phyloP scores from a whole-genome alignment of 1,140 invertebrate genomes.

The Oscheius sp. region DNA sequence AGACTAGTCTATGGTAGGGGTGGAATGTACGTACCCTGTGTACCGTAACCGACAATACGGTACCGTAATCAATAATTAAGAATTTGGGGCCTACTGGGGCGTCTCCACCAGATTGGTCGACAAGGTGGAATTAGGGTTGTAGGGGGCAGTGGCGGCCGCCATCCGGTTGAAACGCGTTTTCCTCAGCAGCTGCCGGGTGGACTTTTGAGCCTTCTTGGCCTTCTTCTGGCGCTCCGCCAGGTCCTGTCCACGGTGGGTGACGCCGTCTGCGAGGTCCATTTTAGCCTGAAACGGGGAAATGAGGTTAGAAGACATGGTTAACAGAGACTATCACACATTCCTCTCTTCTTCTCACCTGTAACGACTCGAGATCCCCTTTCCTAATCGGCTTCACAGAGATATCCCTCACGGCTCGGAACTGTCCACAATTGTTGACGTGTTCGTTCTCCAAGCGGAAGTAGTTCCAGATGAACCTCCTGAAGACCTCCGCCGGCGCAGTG shows the following conservation, averaged over 20 bases:
- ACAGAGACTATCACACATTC: not conserved
- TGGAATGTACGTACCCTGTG: too few relatives aligned
- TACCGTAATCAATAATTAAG: conserved; percentile 34
- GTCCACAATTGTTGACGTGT: conserved; percentile 98
- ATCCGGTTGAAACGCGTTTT: conserved; percentile 54
- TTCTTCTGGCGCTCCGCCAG: conserved; percentile 59
- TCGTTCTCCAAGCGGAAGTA: conserved; percentile 99
- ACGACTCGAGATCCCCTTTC: conserved; percentile 52
- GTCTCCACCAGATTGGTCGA: conserved; percentile 48
- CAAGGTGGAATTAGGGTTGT: conserved; percentile 37
- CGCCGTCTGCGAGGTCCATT: conserved; percentile 58
- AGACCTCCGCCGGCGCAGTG: conserved; percentile 86
- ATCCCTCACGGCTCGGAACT: conserved; percentile 95
- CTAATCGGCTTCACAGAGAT: conserved; percentile 90
- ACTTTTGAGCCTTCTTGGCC: conserved; percentile 54
- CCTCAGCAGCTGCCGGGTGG: conserved; percentile 54
- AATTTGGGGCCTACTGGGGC: conserved; percentile 31
- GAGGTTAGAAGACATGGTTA: not conserved
- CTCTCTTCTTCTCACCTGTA: conserved; percentile 41
- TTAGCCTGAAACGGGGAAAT: conserved; percentile 17
- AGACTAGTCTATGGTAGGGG: too few relatives aligned
- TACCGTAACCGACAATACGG: too few relatives aligned
- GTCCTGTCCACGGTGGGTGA: conserved; percentile 58
- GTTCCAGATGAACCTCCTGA: conserved; percentile 98
- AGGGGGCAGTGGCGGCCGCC: conserved; percentile 30